Conservation (phyloP, 2,113 vertebrate species). For the Ellobius talpinus region DNA sequence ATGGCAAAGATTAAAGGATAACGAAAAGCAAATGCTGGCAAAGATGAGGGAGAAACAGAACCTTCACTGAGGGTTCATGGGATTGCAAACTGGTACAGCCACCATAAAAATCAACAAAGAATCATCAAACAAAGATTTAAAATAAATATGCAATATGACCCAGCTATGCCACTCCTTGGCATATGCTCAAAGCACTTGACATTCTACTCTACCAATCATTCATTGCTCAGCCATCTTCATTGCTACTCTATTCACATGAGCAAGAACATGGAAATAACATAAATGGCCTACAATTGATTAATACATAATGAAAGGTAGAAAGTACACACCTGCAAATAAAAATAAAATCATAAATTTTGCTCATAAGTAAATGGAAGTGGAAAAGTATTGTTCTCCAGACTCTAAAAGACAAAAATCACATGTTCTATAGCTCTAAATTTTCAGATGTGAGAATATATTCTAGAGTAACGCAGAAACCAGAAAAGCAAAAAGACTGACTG, state of each 20-base stretch:
- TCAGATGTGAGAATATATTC: no score
- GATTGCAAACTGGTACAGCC: no score
- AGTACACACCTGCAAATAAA: neutral
- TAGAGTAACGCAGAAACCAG: no score
- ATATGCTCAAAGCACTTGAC: no score
- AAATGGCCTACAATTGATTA: neutral
- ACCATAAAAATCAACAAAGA: neutral
- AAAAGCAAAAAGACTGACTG: no score
- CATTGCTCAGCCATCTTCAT: neutral
- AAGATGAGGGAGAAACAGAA: neutral
- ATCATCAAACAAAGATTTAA: neutral
- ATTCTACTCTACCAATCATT: neutral
- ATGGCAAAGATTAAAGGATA: neutral
- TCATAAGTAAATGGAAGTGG: neutral
- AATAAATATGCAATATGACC: neutral
- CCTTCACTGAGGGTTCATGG: neutral
- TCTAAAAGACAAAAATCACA: neutral
- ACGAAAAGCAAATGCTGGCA: neutral
- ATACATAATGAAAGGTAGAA: neutral
- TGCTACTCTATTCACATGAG: no score
- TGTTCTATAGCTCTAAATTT: neutral
- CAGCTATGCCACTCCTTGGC: neutral
- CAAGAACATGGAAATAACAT: neutral
- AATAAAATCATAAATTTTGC: neutral
- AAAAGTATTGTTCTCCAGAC: neutral